phyloP scores from a whole-genome alignment of 2,113 vertebrate species.

The Hylia prasina region DNA sequence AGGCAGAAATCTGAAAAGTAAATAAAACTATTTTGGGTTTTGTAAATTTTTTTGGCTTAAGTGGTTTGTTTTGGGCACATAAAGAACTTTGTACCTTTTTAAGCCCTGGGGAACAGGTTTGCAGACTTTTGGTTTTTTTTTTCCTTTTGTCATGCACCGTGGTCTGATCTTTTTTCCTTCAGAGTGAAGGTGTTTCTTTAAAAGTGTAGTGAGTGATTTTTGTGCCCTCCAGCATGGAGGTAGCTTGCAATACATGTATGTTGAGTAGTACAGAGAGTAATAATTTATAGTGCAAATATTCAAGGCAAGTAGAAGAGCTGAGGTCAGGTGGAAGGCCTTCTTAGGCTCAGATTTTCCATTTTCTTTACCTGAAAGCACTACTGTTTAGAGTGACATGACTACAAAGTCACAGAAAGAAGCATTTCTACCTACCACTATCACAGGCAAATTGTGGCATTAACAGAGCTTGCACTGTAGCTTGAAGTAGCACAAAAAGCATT shows the following conservation, averaged over 20 bases:
- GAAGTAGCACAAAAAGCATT: background rate
- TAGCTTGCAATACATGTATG: background rate
- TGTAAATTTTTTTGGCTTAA: conserved; percentile 55
- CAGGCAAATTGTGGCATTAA: background rate
- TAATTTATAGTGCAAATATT: background rate
- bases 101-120: background rate
- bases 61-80: conserved; percentile 17
- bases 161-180: background rate
- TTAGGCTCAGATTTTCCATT: background rate
- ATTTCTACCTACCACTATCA: background rate
- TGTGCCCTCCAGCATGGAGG: background rate
- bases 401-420: background rate
- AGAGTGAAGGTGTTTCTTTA: background rate
- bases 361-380: background rate
- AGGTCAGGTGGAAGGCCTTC: background rate
- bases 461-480: background rate
- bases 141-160: background rate
- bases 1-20: conserved; percentile 72
- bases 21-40: conserved; percentile 90
- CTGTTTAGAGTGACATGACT: background rate
- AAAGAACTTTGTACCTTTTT: background rate
- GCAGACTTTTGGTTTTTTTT: background rate
- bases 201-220: background rate
- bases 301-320: background rate
- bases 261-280: background rate